These are phyloP conservation scores for Formica aserva DNA, from an alignment of 2,888 invertebrate genomes.

Conservation along the genomic window DNA sequence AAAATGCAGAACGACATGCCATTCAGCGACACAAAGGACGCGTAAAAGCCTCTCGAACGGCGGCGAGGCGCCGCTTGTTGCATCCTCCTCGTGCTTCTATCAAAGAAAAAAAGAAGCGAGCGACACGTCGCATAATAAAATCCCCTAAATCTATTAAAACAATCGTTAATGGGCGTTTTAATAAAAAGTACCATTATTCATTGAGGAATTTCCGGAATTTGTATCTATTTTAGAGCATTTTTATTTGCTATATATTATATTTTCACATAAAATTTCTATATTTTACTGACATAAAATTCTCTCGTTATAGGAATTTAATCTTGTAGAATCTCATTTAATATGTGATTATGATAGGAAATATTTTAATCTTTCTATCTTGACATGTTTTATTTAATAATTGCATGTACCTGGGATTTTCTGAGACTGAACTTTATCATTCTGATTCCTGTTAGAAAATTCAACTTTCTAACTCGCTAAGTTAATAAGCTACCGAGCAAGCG, in stretches of 20 bases:
- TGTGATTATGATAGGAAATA: not conserved
- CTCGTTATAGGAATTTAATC: not conserved
- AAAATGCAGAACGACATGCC: conserved; percentile 60
- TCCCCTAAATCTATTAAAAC: not conserved
- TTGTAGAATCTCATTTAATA: not conserved
- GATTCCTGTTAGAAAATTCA: conserved; percentile 10
- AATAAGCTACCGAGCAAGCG: conserved; percentile 27
- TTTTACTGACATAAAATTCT: not conserved
- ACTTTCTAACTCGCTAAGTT: not conserved
- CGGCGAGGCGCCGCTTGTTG: conserved; percentile 51
- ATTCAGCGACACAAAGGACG: conserved; percentile 64
- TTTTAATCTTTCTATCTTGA: not conserved
- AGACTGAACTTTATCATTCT: not conserved
- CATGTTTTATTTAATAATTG: not conserved
- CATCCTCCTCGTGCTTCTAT: conserved; percentile 31
- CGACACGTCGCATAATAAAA: conserved; percentile 23
- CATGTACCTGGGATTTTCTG: not conserved
- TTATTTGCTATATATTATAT: not conserved
- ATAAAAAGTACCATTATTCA: not conserved
- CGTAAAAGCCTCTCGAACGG: conserved; percentile 51
- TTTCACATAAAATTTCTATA: not conserved
- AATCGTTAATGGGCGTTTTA: conserved; percentile 22
- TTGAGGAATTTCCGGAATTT: not conserved
- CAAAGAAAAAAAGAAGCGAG: conserved; percentile 16
- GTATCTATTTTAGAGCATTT: not conserved